These are phyloP conservation scores for Aleadryas rufinucha DNA, from an alignment of 2,113 vertebrate species.

Conservation along the genomic window DNA sequence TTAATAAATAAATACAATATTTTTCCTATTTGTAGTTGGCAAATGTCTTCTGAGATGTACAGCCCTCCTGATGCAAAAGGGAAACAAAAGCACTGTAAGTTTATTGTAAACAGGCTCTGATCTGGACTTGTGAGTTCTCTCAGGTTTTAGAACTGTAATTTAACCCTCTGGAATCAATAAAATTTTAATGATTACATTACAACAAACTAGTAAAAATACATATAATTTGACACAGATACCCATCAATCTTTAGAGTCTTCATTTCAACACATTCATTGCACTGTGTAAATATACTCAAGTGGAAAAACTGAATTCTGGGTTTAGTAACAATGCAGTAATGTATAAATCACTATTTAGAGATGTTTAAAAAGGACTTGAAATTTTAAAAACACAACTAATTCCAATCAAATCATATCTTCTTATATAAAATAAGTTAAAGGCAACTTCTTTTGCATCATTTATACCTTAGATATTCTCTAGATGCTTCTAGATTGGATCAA, in stretches of 20 bases:
- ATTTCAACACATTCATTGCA: background rate
- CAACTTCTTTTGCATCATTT: background rate
- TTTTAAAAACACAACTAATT: background rate
- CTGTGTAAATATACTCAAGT: background rate
- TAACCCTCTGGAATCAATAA: background rate
- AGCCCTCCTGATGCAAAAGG: background rate
- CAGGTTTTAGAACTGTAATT: background rate
- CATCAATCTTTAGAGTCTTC: background rate
- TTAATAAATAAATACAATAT: constrained; percentile 12
- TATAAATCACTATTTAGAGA: background rate
- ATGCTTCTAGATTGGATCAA: background rate
- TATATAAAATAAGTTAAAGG: background rate
- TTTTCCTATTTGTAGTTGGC: background rate
- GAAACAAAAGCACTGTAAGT: background rate
- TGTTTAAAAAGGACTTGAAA: background rate
- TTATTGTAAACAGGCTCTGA: background rate
- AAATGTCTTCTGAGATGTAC: background rate
- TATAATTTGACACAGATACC: background rate
- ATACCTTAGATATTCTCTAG: background rate
- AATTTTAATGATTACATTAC: background rate
- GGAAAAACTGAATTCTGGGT: background rate
- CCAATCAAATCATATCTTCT: background rate
- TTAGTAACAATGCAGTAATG: background rate
- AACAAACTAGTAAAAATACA: background rate
- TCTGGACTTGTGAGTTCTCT: background rate